Evolutionary conservation across 2,888 invertebrate genomes (phyloP), one percentile per base, ranked within the genome.

Genomic region (Ferdinandea cuprea): DNA sequence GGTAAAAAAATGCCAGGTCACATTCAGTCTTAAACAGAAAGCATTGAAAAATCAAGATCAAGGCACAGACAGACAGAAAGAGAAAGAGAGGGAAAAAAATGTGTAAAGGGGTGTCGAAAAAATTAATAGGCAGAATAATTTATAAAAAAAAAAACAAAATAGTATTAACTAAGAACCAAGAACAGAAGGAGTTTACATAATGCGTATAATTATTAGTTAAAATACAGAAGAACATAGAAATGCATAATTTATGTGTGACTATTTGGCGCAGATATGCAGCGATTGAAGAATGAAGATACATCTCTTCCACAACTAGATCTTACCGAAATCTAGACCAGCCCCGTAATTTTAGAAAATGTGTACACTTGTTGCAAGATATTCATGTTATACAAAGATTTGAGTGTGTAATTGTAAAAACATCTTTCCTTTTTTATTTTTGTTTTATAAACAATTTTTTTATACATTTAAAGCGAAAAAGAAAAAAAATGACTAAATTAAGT

Each of bases 1-100:
- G 84, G 84, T 84, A 77, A 84, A 78, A 73, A 79, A 68, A 46
- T 78, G 69, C 58, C 79, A 84, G 84, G 84, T 79, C 83, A 71
- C 77, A 77, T 72, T 77, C 77, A 84, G 66, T 78, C 83, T 78
- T 83, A 78, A 78, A 65, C 52, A 68, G 54, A 76, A 59, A 61
- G 28, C 61, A 65, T 73, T 63, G 19, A 63, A 44, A 35, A 19
- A 17, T 48, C 63, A 79, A 72, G 37, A 74, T 68, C 72, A 68
- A 78, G 56, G 30, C 56, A 71, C 32, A 48, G 46, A 63, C 42
- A 68, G 54, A 76, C 56, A 46, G 35, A 48, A 21, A 48, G 17
- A 44, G 30, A 30, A 11, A 42, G 13, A 59, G 28, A 66, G 58
- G 69, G 48, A 44, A 25, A 25, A 25, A 5, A 25, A 11, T 42